phyloP scores from a whole-genome alignment of 2,888 invertebrate genomes.

The Lochmaea crataegi region DNA sequence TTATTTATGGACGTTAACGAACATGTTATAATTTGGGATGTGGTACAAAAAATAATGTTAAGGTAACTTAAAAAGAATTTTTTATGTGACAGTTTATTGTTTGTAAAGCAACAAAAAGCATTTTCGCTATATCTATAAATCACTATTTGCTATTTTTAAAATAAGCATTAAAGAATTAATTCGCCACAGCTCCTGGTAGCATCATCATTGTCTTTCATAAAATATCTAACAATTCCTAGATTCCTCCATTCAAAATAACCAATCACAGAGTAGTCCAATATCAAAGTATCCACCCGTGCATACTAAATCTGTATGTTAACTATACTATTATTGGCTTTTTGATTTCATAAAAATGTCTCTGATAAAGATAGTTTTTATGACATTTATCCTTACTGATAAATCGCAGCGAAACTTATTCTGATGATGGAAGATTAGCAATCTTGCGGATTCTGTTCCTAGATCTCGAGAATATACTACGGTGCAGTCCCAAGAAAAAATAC shows the following conservation, averaged over 20 bases:
- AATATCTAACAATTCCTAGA: too few relatives aligned
- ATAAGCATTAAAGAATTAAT: too few relatives aligned
- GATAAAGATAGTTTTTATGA: background rate
- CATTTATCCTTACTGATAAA: too few relatives aligned
- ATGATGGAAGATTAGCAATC: too few relatives aligned
- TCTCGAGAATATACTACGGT: too few relatives aligned
- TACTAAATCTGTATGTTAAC: background rate
- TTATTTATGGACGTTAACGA: conserved; percentile 2
- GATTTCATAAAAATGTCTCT: background rate
- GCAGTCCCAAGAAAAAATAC: too few relatives aligned
- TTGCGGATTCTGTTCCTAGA: too few relatives aligned
- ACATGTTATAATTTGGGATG: background rate
- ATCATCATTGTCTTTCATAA: too few relatives aligned
- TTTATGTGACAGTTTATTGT: background rate
- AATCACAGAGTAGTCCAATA: background rate
- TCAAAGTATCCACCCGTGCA: background rate
- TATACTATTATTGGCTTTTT: background rate
- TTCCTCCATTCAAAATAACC: background rate
- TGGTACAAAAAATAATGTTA: background rate
- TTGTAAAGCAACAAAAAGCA: background rate
- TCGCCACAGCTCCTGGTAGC: too few relatives aligned
- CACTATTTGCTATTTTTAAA: background rate
- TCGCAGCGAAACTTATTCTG: too few relatives aligned
- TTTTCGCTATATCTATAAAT: background rate
- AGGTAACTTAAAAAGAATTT: background rate